Conservation (phyloP, 2,113 vertebrate species). For the Heliornis fulica region DNA sequence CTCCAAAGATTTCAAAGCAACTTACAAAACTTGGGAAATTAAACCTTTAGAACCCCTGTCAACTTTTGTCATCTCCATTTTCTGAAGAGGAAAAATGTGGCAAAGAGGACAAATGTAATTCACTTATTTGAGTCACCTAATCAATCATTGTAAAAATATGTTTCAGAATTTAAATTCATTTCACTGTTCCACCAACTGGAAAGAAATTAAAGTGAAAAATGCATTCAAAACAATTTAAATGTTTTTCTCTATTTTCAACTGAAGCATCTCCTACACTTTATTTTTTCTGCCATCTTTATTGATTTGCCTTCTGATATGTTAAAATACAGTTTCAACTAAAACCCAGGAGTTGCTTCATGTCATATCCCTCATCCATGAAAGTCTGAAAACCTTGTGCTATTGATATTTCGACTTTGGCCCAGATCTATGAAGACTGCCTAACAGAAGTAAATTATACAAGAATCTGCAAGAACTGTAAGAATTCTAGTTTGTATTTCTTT, state of each 20-base stretch:
- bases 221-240: not conserved
- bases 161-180: not conserved
- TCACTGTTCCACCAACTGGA: not conserved
- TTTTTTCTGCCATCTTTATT: not conserved
- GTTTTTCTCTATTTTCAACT: not conserved
- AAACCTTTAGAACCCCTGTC: not conserved
- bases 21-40: not conserved
- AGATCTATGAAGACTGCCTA: not conserved
- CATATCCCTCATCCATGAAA: not conserved
- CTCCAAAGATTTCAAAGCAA: not conserved
- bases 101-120: not conserved
- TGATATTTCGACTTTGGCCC: not conserved
- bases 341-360: not conserved
- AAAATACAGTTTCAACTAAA: not conserved
- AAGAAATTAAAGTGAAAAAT: not conserved
- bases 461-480: not conserved
- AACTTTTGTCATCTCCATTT: not conserved
- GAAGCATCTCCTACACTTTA: not conserved
- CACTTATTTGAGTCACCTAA: not conserved
- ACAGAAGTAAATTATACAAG: not conserved
- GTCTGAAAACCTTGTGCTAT: not conserved
- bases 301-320: not conserved
- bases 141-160: not conserved
- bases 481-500: not conserved
- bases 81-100: not conserved